Evolutionary conservation across 2,113 vertebrate genomes (phyloP), one percentile per base, ranked within the genome.

Genomic region (Xiphophorus couchianus): DNA sequence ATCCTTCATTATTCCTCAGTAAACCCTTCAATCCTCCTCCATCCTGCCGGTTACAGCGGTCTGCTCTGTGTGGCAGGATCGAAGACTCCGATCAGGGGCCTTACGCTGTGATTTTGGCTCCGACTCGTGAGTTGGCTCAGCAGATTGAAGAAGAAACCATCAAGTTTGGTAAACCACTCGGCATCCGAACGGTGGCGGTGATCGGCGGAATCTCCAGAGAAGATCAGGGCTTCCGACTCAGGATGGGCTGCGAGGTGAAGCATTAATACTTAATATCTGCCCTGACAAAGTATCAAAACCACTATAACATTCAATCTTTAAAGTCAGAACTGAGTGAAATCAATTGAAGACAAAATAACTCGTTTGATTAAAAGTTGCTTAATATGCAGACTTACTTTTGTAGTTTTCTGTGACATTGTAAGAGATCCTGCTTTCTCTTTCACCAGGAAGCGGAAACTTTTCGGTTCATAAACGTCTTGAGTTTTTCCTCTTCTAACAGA

Each of bases 91-190:
- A 99, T 84, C 98, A 99, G 78, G 98, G 98, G 25, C 98, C 98
- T 6, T 99, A 99, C 1, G 98, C 98, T 48, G 97, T 99, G 79
- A 99, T 99, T 90, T 88, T 99, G 91, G 98, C 97, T 2, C 98
- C 98, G 0, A 99, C 98, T 19, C 97, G 98, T 72, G 98, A 99
- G 94, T 77, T 99, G 96, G 98, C 98, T 0, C 97, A 99, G 91
- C 98, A 99, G 94, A 99, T 99, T 0, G 98, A 99, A 88, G 98
- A 99, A 87, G 97, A 99, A 89, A 99, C 98, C 68, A 96, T 99
- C 69, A 99, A 99, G 82, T 99, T 99, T 15, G 98, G 98, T 64
- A 99, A 99, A 81, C 98, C 98, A 0, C 91, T 99, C 11, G 96
- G 97, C 30, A 99, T 99, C 90, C 96, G 98, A 68, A 99, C 98